Evolutionary conservation across 35 echinoderm and acorn worm species (phyloP).

Genomic region (Amphiura filiformis): DNA sequence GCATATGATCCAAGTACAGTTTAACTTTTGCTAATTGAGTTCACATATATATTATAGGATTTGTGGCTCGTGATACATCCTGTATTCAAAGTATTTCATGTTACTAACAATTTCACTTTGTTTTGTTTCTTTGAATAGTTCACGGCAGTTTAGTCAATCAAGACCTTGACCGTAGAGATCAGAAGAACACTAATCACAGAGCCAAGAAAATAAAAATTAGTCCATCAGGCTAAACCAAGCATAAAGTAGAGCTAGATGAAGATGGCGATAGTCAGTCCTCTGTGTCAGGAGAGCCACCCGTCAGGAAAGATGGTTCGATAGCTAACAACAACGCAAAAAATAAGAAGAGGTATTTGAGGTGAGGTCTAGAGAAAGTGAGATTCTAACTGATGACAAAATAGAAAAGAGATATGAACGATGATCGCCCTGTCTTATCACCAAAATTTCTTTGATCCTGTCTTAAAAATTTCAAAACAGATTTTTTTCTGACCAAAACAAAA

Average conservation of each 20-base stretch:
- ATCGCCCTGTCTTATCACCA: too few species aligned
- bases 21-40: too few species aligned
- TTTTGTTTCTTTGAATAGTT: conserved; percentile 14
- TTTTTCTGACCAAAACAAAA: too few species aligned
- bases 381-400: not conserved
- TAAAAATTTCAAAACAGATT: too few species aligned
- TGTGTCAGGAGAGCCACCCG: not conserved
- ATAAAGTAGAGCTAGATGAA: conserved; percentile 38
- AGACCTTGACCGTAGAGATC: conserved; percentile 34
- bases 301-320: not conserved
- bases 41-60: too few species aligned
- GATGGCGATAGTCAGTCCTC: conserved; percentile 9
- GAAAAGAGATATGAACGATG: too few species aligned
- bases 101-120: too few species aligned
- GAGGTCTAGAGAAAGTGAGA: not conserved
- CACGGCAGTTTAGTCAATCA: conserved; percentile 42
- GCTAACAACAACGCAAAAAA: conserved; percentile 14
- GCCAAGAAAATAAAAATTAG: conserved; percentile 48
- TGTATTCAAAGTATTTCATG: too few species aligned
- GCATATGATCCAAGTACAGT: too few species aligned
- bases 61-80: too few species aligned
- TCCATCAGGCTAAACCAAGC: conserved; percentile 41
- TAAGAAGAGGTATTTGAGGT: conserved; percentile 45
- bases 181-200: not conserved
- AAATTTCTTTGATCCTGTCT: too few species aligned